Percentiles rank a stretch among this genome's conserved stretches.
These are phyloP conservation scores for Drosophila parthenogenetica DNA, from an alignment of 2,888 invertebrate species.

Conservation along the genomic window DNA sequence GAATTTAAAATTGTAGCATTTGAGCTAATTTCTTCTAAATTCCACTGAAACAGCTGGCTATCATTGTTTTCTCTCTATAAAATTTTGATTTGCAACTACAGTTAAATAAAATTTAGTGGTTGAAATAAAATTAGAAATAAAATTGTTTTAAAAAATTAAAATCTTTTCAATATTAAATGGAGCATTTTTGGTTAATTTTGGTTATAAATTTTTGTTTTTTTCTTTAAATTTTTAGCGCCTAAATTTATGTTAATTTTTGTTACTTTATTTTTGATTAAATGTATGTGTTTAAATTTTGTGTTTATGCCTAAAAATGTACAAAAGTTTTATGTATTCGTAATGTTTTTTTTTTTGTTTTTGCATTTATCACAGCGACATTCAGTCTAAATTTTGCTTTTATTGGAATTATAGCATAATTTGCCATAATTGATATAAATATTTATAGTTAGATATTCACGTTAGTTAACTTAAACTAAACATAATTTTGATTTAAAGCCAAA, in stretches of 20 bases:
- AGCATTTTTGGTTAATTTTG: conserved; percentile 59
- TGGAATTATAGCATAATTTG: conserved; percentile 83
- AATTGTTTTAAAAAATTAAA: background rate
- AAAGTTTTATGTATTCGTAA: conserved; percentile 78
- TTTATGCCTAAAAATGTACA: conserved; percentile 82
- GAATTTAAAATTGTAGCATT: conserved; percentile 15
- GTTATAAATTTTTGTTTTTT: conserved; percentile 26
- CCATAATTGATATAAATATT: conserved; percentile 75
- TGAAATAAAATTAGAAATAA: conserved; percentile 9
- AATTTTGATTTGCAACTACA: conserved; percentile 72
- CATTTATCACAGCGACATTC: conserved; percentile 84
- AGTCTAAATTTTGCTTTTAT: conserved; percentile 84
- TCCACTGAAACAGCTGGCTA: conserved; percentile 71
- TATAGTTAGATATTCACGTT: conserved; percentile 57
- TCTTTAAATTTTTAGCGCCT: conserved; percentile 74
- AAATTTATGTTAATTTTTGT: conserved; percentile 67
- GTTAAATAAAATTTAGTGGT: conserved; percentile 30
- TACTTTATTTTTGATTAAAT: conserved; percentile 20
- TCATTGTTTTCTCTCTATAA: conserved; percentile 54
- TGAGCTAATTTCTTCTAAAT: conserved; percentile 24
- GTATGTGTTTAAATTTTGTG: conserved; percentile 29
- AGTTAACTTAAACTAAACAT: conserved; percentile 75
- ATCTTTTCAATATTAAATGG: conserved; percentile 40
- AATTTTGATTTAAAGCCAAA: conserved; percentile 81
- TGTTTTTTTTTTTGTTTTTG: conserved; percentile 55